Evolutionary conservation across 2,888 invertebrate genomes (phyloP), one percentile per base, ranked within the genome.

Genomic region (Penaeus monodon): DNA sequence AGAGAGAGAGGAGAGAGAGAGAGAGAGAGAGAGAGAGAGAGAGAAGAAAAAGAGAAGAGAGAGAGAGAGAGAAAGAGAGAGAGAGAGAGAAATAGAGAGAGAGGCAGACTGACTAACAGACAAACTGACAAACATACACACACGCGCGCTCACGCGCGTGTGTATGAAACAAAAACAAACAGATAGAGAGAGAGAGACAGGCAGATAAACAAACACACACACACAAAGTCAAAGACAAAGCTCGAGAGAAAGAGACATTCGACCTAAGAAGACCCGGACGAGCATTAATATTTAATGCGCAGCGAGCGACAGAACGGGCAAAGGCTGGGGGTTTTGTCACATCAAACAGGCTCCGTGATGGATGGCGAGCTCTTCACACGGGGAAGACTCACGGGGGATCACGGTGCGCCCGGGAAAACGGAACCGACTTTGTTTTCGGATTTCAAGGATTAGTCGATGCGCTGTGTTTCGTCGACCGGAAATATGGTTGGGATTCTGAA

Each of bases 21-120:
- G 14, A 14, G 14, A 7, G 14, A 49, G 49, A 49, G 49, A 7
- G 49, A 49, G 49, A 7, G 49, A 49, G 49, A 7, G 49, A 49
- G 49, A 7, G 49, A 49, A 7, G 7, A 7, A 7, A 7, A 49
- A 7, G 7, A 7, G 14, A 7, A 49, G 74, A 74, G 29, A 14
- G 74, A 74, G 29, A 33, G n/a, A 74, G 74, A 74, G 29, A 29
- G 33, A 74, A 14, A 10, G 68, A 68, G 68, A 33, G 29, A n/a
- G 29, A 73, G 76, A 44, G 20, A 44, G 70, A 70, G 70, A 70
- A 27, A n/a, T 1, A 70, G 70, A n/a, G 70, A 70, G 70, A n/a
- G 70, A 70, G 70, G 14, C 6, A 70, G 70, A 70, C 6, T 27
- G 70, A 70, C 6, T 20, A 27, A 12, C 8, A 68, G 68, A 68